Percentiles rank a stretch among this genome's conserved stretches.
Conservation (phyloP, 1,140 invertebrate species). For the Pogonognathellus flavescens region DNA sequence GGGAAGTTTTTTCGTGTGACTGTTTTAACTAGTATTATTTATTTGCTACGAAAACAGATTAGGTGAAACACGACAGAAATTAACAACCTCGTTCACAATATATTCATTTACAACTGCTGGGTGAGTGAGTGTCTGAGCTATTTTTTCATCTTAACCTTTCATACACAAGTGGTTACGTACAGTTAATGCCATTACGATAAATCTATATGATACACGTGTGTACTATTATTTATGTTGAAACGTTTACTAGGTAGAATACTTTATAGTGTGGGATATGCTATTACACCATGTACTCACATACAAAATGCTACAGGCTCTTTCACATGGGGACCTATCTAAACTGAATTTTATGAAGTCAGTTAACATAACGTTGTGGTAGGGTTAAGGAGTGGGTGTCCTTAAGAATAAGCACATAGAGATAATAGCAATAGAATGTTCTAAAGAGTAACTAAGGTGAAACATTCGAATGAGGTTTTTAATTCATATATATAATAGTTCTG, state of each 20-base stretch:
- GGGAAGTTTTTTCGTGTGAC: no score
- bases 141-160: neutral
- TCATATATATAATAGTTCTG: no score
- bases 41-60: no score
- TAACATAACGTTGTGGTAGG: slow-evolving; percentile 11
- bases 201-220: neutral
- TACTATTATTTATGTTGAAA: neutral
- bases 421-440: neutral
- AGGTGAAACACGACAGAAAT: no score
- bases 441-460: neutral
- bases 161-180: neutral
- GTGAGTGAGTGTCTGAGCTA: neutral
- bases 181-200: neutral
- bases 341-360: slow-evolving; percentile 7
- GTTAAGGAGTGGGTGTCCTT: slow-evolving; percentile 45
- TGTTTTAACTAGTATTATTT: no score
- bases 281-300: no score
- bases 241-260: neutral
- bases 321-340: neutral
- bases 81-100: neutral
- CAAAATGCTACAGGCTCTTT: neutral
- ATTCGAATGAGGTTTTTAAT: neutral
- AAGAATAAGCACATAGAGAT: neutral
- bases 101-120: neutral
- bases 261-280: neutral